These are phyloP conservation scores for Amiota communis DNA, from an alignment of 2,888 invertebrate species.

Conservation along the genomic window DNA sequence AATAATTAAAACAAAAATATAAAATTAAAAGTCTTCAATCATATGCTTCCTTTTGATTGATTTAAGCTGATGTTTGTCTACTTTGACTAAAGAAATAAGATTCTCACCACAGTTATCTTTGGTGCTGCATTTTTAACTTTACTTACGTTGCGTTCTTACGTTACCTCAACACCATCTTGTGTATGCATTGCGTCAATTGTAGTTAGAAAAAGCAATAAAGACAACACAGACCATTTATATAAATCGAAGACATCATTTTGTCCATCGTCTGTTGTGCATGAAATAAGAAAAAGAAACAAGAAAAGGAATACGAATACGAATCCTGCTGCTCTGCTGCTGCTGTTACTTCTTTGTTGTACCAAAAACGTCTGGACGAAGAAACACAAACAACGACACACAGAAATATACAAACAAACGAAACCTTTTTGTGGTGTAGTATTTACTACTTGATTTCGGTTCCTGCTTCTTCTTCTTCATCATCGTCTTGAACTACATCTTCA, in stretches of 20 bases:
- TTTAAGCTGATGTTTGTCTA: too few relatives aligned
- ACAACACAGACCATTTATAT: neutral
- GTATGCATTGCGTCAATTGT: too few relatives aligned
- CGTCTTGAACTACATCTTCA: constrained; percentile 12
- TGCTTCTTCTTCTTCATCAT: neutral
- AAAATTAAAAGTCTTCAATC: too few relatives aligned
- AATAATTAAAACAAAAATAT: too few relatives aligned
- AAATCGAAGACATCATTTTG: neutral
- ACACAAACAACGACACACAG: too few relatives aligned
- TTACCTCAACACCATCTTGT: neutral
- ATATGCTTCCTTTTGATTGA: too few relatives aligned
- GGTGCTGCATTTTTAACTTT: neutral
- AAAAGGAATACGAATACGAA: neutral
- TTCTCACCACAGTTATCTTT: neutral
- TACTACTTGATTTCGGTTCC: neutral
- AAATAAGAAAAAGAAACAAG: neutral
- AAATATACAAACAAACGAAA: neutral
- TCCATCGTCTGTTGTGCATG: neutral
- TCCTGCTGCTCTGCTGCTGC: neutral
- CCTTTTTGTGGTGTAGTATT: neutral
- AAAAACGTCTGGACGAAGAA: neutral
- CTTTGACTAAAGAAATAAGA: too few relatives aligned
- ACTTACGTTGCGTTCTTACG: neutral
- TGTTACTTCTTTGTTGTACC: neutral
- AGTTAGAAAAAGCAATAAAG: constrained; percentile 9